Base-by-base conservation (phyloP, 2,113 vertebrate genomes). In the Tragulus kanchil region DNA sequence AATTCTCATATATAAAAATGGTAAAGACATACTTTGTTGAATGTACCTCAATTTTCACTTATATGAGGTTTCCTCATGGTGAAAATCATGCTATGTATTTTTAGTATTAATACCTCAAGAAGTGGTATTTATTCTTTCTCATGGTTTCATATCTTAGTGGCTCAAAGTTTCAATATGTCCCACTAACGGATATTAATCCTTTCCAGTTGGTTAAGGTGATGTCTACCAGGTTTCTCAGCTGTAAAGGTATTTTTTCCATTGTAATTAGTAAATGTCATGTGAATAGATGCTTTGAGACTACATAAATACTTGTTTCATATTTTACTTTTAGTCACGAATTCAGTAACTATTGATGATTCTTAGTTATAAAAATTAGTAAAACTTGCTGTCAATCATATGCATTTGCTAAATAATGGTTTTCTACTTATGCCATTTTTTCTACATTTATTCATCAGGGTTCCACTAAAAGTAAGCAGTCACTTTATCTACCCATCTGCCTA, bases 341-440 rank as follows among this genome's bases (percentile, higher is more conserved):
- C 73, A 85, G 28, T 8, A 65, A 85, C 12, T 81, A 65, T 59
- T 61, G 59, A 64, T 42, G 17, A 83, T 58, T 84, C n/a, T 81
- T 61, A 89, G 52, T 75, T 12, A 71, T 25, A 45, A 64, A 19
- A 86, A 78, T 92, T 7, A 77, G 56, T 73, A 93, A 62, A 85
- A 11, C 59, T 90, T 23, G n/a, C 16, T 94, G 14, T 8, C n/a
- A 21, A 61, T 42, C 16, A 36, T 15, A 1, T 64, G 3, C 31
- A 4, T 67, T 64, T 87, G n/a, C 31, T 42, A 96, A 92, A 90
- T 54, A 77, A 8, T 82, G 26, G 62, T 64, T 90, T 87, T 89
- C 54, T 69, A 1, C 45, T 87, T 91, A 62, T 4, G 67, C 65
- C 13, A 50, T 56, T 59, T 83, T 93, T 90, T 61, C 16, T 83